A percentile compares a stretch with the other conserved stretches of the same genome.
phyloP scores from a whole-genome alignment of 2,888 invertebrate species.

The Drosophila maculinotata region DNA sequence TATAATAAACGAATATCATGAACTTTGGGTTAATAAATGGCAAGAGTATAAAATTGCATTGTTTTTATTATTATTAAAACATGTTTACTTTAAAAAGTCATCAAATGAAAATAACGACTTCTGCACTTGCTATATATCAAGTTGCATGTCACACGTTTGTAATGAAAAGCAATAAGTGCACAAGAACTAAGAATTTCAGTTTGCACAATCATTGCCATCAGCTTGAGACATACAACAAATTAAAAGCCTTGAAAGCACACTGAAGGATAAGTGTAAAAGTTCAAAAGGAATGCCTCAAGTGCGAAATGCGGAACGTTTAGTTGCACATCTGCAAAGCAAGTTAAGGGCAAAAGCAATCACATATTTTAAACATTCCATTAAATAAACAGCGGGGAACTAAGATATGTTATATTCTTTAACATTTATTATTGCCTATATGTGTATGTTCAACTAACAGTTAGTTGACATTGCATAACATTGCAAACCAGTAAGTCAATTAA shows the following conservation, averaged over 20 bases:
- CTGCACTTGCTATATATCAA: conserved; percentile 6
- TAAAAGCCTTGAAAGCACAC: conserved; percentile 16
- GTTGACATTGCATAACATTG: too few relatives aligned
- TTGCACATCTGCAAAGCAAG: conserved; percentile 14
- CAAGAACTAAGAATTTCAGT: conserved; percentile 8
- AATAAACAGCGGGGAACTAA: too few relatives aligned
- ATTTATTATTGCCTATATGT: too few relatives aligned
- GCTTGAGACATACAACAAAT: conserved; percentile 14
- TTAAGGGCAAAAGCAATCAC: conserved; percentile 1
- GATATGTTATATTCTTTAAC: too few relatives aligned
- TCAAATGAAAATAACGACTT: not conserved
- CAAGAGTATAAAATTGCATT: conserved; percentile 1
- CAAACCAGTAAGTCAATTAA: too few relatives aligned
- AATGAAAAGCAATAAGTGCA: conserved; percentile 18
- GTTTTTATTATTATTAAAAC: too few relatives aligned
- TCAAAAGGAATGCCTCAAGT: conserved; percentile 10
- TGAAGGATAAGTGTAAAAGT: conserved; percentile 18
- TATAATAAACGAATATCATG: conserved; percentile 1
- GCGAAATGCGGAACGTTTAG: conserved; percentile 4
- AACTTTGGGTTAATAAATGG: conserved; percentile 1
- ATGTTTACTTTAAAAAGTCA: too few relatives aligned
- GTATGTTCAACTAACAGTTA: too few relatives aligned
- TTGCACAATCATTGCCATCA: conserved; percentile 11
- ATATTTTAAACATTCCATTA: not conserved
- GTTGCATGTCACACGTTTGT: conserved; percentile 2